Base-by-base conservation (phyloP, 2,797 vertebrate species). In the Enteromius unitaeniatus region DNA sequence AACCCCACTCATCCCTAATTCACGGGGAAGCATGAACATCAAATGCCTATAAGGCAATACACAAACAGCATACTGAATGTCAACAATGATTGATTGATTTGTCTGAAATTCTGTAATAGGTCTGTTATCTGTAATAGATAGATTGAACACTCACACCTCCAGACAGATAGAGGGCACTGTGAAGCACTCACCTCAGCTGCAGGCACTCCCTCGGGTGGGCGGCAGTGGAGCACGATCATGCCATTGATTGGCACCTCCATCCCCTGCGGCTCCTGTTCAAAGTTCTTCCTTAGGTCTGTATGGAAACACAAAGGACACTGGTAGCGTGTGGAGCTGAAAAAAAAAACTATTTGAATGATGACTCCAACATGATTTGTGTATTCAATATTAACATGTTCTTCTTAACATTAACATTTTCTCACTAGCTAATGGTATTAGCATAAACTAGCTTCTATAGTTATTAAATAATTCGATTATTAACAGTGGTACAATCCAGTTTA, bases 201-300 rank as follows among this genome's bases (percentile, higher is more conserved):
- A 0, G 98, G 98, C 45, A 99, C 96, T 47, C 97, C 98, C 97
- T 99, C 97, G 0, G 98, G 98, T 0, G 98, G 98, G 0, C 98
- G 96, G 84, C 98, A 99, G 88, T 99, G 97, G 47, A 99, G 93
- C 28, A 99, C 97, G 0, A 99, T 98, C 97, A 98, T 99, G 88
- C 96, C 96, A 89, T 98, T 97, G 78, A 99, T 96, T 19, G 97
- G 97, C 85, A 98, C 97, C 89, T 99, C 97, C 91, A 96, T 96
- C 87, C 97, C 97, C 88, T 98, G 97, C 0, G 98, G 98, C 89
- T 99, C 97, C 92, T 99, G 97, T 90, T 99, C 98, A 62, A 99
- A 99, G 92, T 98, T 99, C 86, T 99, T 99, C 90, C 98, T 93
- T 68, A 99, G 91, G 94, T 99, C 98, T 99, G 93, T 74, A 86